phyloP scores from a whole-genome alignment of 2,797 vertebrate genomes.

The Rhodeus uyekii region DNA sequence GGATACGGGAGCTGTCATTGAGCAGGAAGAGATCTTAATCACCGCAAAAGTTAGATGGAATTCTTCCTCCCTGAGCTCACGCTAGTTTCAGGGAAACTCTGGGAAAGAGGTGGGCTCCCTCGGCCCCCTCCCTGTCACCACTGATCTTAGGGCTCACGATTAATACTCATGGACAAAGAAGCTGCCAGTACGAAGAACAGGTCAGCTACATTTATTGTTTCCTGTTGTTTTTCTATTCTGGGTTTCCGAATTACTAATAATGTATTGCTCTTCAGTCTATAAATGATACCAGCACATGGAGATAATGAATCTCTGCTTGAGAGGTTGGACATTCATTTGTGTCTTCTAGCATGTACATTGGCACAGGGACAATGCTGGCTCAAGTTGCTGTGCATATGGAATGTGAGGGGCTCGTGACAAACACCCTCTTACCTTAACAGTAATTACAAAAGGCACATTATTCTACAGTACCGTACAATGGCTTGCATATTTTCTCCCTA shows the following conservation, averaged over 20 bases:
- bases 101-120: conserved; percentile 48
- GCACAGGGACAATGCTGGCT: conserved; percentile 40
- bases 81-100: conserved; percentile 47
- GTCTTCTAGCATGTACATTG: conserved; percentile 34
- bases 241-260: conserved; percentile 25
- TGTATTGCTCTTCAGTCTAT: conserved; percentile 21
- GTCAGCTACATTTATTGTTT: conserved; percentile 6
- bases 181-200: conserved; percentile 31
- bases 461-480: conserved; percentile 58
- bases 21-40: conserved; percentile 65
- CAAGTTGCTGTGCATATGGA: conserved; percentile 53
- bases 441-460: conserved; percentile 63
- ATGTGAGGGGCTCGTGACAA: conserved; percentile 58
- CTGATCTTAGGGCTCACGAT: conserved; percentile 27
- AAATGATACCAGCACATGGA: conserved; percentile 32
- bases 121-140: conserved; percentile 24
- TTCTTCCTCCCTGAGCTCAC: conserved; percentile 52
- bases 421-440: conserved; percentile 61
- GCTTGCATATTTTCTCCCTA: conserved; percentile 57
- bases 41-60: conserved; percentile 57
- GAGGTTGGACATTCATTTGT: conserved; percentile 45
- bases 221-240: conserved; percentile 15
- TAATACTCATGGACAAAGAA: conserved; percentile 35
- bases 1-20: conserved; percentile 56
- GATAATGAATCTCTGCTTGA: conserved; percentile 35